A percentile compares a stretch with the other conserved stretches of the same genome.
phyloP scores from a whole-genome alignment of 2,888 invertebrate species.

The Rotaria macrura region DNA sequence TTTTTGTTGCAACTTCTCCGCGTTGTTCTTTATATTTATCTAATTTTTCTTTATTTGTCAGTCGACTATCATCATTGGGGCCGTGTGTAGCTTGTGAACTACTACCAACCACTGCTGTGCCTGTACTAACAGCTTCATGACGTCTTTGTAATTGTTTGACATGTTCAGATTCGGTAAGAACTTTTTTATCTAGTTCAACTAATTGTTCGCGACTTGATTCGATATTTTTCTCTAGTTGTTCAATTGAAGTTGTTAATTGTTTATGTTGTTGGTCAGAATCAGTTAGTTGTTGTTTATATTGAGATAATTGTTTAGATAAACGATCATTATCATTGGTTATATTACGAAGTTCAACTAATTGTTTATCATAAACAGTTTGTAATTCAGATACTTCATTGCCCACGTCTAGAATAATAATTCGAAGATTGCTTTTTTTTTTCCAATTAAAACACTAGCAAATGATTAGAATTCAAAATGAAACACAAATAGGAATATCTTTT shows the following conservation, averaged over 20 bases:
- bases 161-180: not conserved
- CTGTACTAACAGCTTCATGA: constrained; percentile 2
- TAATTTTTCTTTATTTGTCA: constrained; percentile 11
- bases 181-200: not conserved
- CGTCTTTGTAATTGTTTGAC: constrained; percentile 6
- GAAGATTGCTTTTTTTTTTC: too few species aligned
- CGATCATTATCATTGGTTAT: not conserved
- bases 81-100: not conserved
- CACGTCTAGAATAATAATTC: not conserved
- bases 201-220: not conserved
- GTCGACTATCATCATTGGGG: not conserved
- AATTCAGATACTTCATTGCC: constrained; percentile 14
- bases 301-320: not conserved
- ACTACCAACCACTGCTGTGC: not conserved
- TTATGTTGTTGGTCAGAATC: not conserved
- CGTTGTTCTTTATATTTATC: constrained; percentile 13
- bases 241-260: not conserved
- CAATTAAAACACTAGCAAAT: too few species aligned
- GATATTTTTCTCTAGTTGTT: not conserved
- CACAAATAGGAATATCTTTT: too few species aligned
- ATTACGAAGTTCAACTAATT: not conserved
- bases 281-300: not conserved
- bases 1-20: not conserved
- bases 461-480: too few species aligned
- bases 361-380: constrained; percentile 8